Conservation (phyloP, 2,797 vertebrate species). For the Cirrhinus molitorella region DNA sequence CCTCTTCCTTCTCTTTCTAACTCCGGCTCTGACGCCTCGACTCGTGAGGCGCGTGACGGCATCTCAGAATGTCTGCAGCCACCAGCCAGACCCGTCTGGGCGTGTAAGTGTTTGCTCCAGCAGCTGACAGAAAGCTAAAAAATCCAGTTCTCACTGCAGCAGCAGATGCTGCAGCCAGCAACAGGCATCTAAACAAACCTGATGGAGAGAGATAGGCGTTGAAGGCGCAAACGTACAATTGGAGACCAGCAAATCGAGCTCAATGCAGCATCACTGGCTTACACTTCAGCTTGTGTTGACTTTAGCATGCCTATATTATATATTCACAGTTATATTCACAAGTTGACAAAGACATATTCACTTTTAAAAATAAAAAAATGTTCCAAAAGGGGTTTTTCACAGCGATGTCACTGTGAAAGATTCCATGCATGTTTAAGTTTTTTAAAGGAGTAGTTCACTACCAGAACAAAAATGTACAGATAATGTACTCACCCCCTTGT, state of each 20-base stretch:
- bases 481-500: no score
- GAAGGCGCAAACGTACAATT: not conserved
- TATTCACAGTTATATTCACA: not conserved
- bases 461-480: no score
- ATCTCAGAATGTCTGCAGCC: conserved; percentile 10
- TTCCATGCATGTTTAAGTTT: no score
- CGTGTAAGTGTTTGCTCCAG: conserved; percentile 29
- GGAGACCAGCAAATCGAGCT: conserved; percentile 2
- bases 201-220: not conserved
- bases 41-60: not conserved
- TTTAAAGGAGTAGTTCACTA: no score
- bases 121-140: conserved; percentile 45
- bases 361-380: not conserved
- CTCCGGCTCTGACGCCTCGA: not conserved
- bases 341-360: not conserved
- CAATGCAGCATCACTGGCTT: not conserved
- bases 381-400: not conserved
- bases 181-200: conserved; percentile 30
- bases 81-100: conserved; percentile 15
- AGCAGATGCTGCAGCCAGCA: conserved; percentile 11
- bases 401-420: not conserved
- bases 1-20: not conserved
- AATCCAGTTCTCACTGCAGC: conserved; percentile 13
- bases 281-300: conserved; percentile 12
- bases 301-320: not conserved